Conservation (phyloP, 2,113 vertebrate genomes). For the Australoheros scitulus region DNA sequence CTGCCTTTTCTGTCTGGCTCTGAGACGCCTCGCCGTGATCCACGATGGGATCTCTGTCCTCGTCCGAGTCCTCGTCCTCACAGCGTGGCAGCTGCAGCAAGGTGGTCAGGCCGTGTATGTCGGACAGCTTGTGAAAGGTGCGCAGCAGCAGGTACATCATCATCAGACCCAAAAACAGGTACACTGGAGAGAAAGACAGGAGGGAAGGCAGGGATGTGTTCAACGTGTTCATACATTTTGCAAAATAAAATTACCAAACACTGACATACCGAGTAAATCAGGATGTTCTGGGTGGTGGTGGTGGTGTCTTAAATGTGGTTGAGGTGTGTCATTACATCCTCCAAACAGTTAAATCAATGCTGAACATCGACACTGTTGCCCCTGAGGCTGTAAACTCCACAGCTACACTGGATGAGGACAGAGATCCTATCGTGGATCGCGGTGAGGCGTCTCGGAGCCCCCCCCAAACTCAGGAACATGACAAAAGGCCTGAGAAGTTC, state of each 20-base stretch:
- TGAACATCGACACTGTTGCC: no score
- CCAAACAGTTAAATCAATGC: no score
- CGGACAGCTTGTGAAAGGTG: constrained; percentile 84
- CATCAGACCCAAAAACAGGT: constrained; percentile 88
- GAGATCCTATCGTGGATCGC: no score
- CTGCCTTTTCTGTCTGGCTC: neutral
- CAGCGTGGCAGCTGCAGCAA: constrained; percentile 82
- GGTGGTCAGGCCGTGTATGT: constrained; percentile 85
- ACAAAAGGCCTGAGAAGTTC: no score
- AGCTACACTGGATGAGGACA: no score
- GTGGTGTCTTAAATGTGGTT: no score
- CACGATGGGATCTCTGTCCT: constrained; percentile 75
- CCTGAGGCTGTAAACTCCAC: no score
- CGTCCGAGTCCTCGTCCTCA: constrained; percentile 67
- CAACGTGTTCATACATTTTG: neutral
- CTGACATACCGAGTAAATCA: no score
- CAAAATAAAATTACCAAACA: neutral
- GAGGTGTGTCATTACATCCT: no score
- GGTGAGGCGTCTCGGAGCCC: no score
- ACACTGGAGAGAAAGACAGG: constrained; percentile 64
- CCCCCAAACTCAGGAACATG: no score
- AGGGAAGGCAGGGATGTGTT: neutral
- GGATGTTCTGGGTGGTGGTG: no score
- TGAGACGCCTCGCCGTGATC: constrained; percentile 1
- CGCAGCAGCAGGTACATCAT: constrained; percentile 88